Evolutionary conservation across 2,797 vertebrate species (phyloP).

Genomic region (Scleropages formosus): DNA sequence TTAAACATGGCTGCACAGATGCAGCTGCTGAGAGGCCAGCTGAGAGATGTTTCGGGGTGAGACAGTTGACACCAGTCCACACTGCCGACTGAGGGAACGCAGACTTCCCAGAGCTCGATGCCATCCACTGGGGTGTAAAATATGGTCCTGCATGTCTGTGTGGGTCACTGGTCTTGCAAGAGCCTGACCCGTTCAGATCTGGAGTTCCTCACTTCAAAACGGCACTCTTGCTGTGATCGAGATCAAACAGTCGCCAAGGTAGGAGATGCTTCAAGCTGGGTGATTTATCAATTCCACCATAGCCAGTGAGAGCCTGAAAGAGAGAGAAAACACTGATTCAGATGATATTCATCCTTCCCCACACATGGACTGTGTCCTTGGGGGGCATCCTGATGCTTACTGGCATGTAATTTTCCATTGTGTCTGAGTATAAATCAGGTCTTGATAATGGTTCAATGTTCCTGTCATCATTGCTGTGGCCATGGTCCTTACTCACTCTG

Average conservation of each 20-base stretch:
- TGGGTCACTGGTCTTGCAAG: slow-evolving; percentile 86
- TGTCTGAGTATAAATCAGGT: slow-evolving; percentile 20
- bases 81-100: slow-evolving; percentile 79
- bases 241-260: slow-evolving; percentile 92
- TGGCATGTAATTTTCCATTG: not conserved
- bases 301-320: not conserved
- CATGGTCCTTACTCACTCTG: not conserved
- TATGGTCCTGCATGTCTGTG: slow-evolving; percentile 83
- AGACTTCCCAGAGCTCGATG: slow-evolving; percentile 74
- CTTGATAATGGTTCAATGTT: slow-evolving; percentile 9
- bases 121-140: slow-evolving; percentile 80
- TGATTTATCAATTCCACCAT: slow-evolving; percentile 91
- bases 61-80: slow-evolving; percentile 64
- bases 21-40: too few relatives aligned
- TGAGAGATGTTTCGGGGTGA: too few relatives aligned
- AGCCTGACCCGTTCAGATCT: slow-evolving; percentile 88
- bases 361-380: not conserved
- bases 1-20: too few relatives aligned
- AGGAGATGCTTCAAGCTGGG: slow-evolving; percentile 74
- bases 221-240: slow-evolving; percentile 82
- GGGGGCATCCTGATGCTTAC: not conserved
- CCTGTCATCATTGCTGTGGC: slow-evolving; percentile 12
- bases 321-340: slow-evolving; percentile 2
- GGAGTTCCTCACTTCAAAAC: slow-evolving; percentile 98
- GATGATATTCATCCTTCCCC: not conserved